These are phyloP conservation scores for Cecropterus lyciades DNA, from an alignment of 1,140 invertebrate species.

Conservation along the genomic window DNA sequence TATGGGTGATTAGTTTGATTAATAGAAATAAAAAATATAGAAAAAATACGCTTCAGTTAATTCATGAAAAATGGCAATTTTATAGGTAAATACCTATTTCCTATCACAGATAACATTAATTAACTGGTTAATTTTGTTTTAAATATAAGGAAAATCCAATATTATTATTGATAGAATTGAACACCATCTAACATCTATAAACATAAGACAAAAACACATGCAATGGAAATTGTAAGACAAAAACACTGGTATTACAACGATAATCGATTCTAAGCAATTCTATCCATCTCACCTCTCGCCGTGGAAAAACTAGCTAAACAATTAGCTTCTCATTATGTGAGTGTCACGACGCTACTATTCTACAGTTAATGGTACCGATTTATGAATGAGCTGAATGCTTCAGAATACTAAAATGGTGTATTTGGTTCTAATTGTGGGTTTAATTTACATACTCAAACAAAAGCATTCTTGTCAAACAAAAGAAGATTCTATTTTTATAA, in stretches of 20 bases:
- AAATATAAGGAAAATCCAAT: too few relatives aligned
- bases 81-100: too few relatives aligned
- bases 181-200: background rate
- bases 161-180: too few relatives aligned
- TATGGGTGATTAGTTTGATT: too few relatives aligned
- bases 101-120: too few relatives aligned
- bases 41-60: too few relatives aligned
- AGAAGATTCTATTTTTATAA: slow-evolving; percentile 2
- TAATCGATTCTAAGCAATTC: background rate
- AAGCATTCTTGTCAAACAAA: slow-evolving; percentile 11
- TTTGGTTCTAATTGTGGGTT: background rate
- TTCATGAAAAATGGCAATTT: too few relatives aligned
- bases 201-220: background rate
- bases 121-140: too few relatives aligned
- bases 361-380: background rate
- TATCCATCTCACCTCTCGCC: background rate
- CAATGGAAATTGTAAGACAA: background rate
- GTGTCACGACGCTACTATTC: background rate
- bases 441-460: slow-evolving; percentile 12
- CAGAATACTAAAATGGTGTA: background rate
- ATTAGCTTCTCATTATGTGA: background rate
- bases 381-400: background rate
- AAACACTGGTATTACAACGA: background rate
- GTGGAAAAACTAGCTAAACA: background rate
- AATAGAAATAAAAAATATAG: too few relatives aligned